phyloP scores from a whole-genome alignment of 2,888 invertebrate genomes.

The Lithodes maja region DNA sequence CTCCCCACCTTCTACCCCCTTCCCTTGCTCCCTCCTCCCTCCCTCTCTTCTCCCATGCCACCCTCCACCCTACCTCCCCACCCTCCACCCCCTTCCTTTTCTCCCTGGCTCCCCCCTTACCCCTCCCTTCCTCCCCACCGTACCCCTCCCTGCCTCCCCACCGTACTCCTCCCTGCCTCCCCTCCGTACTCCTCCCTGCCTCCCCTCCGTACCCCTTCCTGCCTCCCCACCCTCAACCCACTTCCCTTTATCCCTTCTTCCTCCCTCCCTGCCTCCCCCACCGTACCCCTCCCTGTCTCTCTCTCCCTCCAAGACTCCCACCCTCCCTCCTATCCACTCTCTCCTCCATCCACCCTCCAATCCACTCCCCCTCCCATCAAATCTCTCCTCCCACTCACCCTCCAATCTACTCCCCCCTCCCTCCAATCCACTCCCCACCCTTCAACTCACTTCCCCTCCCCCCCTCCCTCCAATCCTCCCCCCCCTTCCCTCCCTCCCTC shows the following conservation, averaged over 20 bases:
- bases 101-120: neutral
- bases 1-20: neutral
- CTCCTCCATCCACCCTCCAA: neutral
- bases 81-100: neutral
- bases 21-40: neutral
- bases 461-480: no score
- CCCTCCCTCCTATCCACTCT: no score
- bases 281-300: neutral
- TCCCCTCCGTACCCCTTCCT: neutral
- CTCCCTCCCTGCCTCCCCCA: slow-evolving; percentile 1
- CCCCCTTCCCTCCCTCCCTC: no score
- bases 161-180: neutral
- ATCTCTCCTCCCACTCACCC: neutral
- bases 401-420: neutral
- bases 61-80: neutral
- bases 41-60: neutral
- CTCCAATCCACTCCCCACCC: neutral
- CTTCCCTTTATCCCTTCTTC: neutral
- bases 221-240: neutral
- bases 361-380: neutral
- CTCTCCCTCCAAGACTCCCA: slow-evolving; percentile 1
- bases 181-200: neutral
- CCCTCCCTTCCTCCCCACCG: neutral
- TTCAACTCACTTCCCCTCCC: neutral
- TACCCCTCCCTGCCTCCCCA: neutral